Percentiles rank a stretch among this genome's conserved stretches.
These are phyloP conservation scores for Brachionus sp. DNA, from an alignment of 1,140 invertebrate genomes.

Conservation along the genomic window DNA sequence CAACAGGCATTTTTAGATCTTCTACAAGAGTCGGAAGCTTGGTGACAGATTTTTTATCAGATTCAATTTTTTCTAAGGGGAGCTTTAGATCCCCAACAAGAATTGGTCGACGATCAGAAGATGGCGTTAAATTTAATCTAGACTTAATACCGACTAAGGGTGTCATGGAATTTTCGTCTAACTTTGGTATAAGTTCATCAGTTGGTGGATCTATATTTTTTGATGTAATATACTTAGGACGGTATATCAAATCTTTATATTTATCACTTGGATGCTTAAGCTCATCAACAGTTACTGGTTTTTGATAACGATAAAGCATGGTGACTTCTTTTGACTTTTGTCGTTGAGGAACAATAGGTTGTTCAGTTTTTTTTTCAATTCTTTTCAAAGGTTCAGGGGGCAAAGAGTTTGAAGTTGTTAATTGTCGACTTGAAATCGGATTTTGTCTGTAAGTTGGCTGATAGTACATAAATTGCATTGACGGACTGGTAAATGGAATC, in stretches of 20 bases:
- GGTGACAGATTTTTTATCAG: neutral
- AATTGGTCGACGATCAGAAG: neutral
- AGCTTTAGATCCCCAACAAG: conserved; percentile 5
- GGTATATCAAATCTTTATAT: conserved; percentile 37
- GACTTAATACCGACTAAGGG: neutral
- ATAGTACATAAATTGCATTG: neutral
- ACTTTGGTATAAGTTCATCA: conserved; percentile 3
- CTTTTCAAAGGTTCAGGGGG: neutral
- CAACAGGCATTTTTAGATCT: neutral
- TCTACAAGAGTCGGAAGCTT: neutral
- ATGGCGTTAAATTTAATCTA: conserved; percentile 3
- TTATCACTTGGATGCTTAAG: conserved; percentile 44
- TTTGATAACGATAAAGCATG: conserved; percentile 42
- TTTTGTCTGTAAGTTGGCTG: neutral
- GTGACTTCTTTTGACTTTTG: conserved; percentile 1
- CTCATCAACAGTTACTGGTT: conserved; percentile 24
- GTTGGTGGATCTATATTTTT: conserved; percentile 35
- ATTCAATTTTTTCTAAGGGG: conserved; percentile 14
- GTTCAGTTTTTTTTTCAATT: neutral
- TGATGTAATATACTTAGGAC: conserved; percentile 1
- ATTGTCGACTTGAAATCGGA: neutral
- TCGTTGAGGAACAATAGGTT: neutral
- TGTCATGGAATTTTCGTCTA: conserved; percentile 1
- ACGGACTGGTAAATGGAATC: neutral
- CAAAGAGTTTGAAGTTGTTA: neutral